Base-by-base conservation (phyloP, 2,113 vertebrate genomes). In the Lipotes vexillifer region DNA sequence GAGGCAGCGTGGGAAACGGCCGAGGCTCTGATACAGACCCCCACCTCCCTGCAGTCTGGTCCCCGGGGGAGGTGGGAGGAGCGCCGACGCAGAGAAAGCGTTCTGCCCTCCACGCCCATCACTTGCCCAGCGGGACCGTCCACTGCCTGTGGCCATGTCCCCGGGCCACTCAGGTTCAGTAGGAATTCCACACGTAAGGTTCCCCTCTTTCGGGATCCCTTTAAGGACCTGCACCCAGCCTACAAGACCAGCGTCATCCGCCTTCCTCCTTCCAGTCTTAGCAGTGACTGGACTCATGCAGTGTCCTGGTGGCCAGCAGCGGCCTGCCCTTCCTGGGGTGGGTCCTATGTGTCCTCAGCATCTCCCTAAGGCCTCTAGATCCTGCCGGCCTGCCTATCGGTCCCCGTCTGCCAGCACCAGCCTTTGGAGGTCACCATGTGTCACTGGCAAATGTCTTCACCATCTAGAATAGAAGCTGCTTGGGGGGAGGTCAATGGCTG, bases 71-170 rank as follows among this genome's bases (percentile, higher is more conserved):
- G 38, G 38, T 0, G 11, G n/a, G 36, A 29, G 31, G 52, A 41
- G 8, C 3, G 0, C 52, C 17, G 0, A 55, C 33, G 29, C 38
- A 2, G 36, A 63, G 63, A 14, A 1, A 13, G 25, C 9, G 1
- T 55, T 10, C 89, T 21, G 72, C 31, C 55, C 49, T 20, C 52
- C 6, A 11, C 0, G 0, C 1, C 49, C 15, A 14, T 18, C 18
- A 6, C 4, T 0, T 0, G 44, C 0, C 7, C 6, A 0, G 7
- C 3, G 41, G 68, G 57, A 11, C 1, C 0, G 0, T 21, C 18
- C 38, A 3, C 21, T 2, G 18, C 61, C 44, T 6, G 0, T 0
- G 2, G 44, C 65, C 6, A 4, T 29, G 25, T 23, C 66, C 65
- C 0, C 0, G 17, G 52, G 33, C 9, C 41, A 5, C 49, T 5